Percentiles rank a stretch among this genome's conserved stretches.
phyloP scores from a whole-genome alignment of 2,113 vertebrate species.

The Phalacrocorax brasilianus region DNA sequence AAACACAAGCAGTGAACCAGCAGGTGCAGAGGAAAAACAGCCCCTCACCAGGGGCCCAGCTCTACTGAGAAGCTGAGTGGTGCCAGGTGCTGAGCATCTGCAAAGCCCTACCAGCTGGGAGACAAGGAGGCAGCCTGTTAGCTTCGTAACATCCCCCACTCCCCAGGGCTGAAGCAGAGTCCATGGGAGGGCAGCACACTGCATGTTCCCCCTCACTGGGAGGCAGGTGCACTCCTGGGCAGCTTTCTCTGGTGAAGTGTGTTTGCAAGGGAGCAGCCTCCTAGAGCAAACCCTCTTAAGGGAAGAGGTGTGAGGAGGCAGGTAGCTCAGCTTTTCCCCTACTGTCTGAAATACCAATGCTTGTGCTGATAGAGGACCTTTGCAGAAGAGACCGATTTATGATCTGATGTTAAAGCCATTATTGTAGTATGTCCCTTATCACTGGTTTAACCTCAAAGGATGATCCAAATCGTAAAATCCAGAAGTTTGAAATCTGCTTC shows the following conservation, averaged over 20 bases:
- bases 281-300: background rate
- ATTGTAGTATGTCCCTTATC: accelerated
- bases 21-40: accelerated
- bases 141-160: accelerated
- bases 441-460: background rate
- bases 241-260: accelerated
- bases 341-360: background rate
- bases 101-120: background rate
- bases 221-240: too few relatives aligned
- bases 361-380: background rate
- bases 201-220: accelerated
- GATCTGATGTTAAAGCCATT: background rate
- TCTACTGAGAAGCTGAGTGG: background rate
- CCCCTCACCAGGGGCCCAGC: background rate
- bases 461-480: background rate
- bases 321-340: background rate
- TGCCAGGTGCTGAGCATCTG: background rate
- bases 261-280: background rate
- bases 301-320: background rate
- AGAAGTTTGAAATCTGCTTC: background rate
- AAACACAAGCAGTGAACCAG: background rate
- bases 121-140: accelerated
- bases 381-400: background rate
- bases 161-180: background rate
- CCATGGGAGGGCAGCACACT: background rate